Percentiles rank a stretch among this genome's conserved stretches.
Evolutionary conservation across 2,888 invertebrate species (phyloP).

Genomic region (Campoplex nolae): DNA sequence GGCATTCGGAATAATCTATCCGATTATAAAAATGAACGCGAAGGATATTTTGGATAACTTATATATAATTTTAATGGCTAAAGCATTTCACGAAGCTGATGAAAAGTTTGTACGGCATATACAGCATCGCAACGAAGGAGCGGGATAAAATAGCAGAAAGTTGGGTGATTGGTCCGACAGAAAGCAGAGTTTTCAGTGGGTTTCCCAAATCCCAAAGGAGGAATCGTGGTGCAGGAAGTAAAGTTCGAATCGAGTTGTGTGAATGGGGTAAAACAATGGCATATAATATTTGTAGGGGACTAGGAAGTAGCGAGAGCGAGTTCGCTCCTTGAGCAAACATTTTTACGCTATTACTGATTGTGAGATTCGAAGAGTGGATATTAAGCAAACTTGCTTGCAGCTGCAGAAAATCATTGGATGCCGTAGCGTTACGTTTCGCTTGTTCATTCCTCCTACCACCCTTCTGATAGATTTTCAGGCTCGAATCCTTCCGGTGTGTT

Average conservation of each 20-base stretch:
- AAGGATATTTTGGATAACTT: constrained; percentile 47
- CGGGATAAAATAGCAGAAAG: constrained; percentile 52
- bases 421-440: constrained; percentile 30
- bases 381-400: constrained; percentile 78
- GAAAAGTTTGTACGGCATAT: constrained; percentile 78
- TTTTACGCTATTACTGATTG: constrained; percentile 80
- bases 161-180: constrained; percentile 26
- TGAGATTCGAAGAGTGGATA: constrained; percentile 79
- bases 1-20: not conserved
- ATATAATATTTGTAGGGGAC: constrained; percentile 10
- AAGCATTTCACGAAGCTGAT: constrained; percentile 64
- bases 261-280: constrained; percentile 35
- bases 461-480: constrained; percentile 22
- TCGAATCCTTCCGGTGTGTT: constrained; percentile 50
- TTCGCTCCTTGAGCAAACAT: constrained; percentile 80
- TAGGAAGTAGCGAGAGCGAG: constrained; percentile 60
- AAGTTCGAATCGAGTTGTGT: constrained; percentile 52
- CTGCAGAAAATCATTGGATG: constrained; percentile 74
- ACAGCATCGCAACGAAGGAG: constrained; percentile 66
- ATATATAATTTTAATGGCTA: constrained; percentile 55
- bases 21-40: constrained; percentile 32
- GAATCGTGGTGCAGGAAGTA: constrained; percentile 33
- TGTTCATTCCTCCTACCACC: constrained; percentile 31
- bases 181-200: constrained; percentile 42
- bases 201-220: not conserved